A percentile compares a stretch with the other conserved stretches of the same genome.
Conservation (phyloP, 2,797 vertebrate genomes). For the Urosaurus nigricauda region DNA sequence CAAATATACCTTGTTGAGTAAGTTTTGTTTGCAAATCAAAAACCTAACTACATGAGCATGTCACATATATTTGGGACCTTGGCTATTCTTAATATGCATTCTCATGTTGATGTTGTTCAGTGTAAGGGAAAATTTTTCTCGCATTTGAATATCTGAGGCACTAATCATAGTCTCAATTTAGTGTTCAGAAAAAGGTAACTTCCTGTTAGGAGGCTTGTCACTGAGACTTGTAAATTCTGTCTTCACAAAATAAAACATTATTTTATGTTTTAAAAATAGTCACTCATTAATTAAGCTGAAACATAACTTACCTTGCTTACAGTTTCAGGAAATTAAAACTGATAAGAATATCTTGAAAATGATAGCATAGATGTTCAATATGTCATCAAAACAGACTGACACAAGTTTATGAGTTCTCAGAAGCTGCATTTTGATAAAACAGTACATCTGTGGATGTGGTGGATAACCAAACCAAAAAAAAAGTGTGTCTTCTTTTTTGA, state of each 20-base stretch:
- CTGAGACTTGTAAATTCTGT: background rate
- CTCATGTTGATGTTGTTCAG: background rate
- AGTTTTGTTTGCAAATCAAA: background rate
- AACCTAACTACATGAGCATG: background rate
- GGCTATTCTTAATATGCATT: background rate
- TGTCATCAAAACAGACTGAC: background rate
- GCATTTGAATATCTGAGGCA: background rate
- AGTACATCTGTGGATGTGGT: background rate
- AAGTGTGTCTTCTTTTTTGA: background rate
- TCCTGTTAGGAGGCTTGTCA: background rate
- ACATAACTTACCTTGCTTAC: background rate
- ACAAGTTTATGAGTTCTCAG: background rate
- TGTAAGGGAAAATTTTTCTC: background rate
- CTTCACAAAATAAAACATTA: background rate
- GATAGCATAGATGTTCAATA: too few relatives aligned
- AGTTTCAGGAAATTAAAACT: background rate
- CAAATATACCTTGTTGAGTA: background rate
- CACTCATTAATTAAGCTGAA: background rate
- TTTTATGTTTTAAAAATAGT: background rate
- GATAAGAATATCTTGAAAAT: background rate
- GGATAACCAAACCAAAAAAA: background rate
- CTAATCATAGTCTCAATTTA: constrained; percentile 21
- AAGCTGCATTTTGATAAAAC: background rate
- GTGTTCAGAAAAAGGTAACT: fast-evolving
- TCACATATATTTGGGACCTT: background rate